Conservation (phyloP, 2,113 vertebrate species). For the Cyanoramphus novaezelandiae region DNA sequence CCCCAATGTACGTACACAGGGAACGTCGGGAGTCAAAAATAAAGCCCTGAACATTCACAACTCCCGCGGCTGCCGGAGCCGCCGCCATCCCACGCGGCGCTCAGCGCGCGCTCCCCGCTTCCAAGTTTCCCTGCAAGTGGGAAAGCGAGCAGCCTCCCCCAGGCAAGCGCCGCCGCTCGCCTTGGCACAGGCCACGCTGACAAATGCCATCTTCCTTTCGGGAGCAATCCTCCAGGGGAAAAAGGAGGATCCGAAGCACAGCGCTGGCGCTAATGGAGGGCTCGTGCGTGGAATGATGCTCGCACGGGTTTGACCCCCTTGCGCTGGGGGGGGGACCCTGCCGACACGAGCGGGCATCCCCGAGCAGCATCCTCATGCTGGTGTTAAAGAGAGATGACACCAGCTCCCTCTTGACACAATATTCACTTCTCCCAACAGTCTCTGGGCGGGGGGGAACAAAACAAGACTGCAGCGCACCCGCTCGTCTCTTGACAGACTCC, state of each 20-base stretch:
- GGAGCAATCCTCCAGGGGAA: neutral
- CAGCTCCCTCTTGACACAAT: constrained; percentile 25
- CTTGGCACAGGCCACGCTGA: constrained; percentile 9
- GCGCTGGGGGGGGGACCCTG: neutral
- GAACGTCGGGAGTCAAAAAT: constrained; percentile 42
- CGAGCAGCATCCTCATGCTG: neutral
- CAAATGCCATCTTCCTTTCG: neutral
- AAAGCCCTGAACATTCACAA: constrained; percentile 59
- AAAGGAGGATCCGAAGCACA: constrained; percentile 1
- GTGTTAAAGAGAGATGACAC: neutral
- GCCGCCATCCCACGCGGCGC: constrained; percentile 35
- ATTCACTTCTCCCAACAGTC: constrained; percentile 29
- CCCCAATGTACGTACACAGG: neutral
- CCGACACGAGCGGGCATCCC: neutral
- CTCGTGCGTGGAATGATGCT: fast-evolving
- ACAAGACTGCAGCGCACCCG: neutral
- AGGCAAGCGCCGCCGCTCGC: neutral
- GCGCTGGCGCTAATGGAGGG: neutral
- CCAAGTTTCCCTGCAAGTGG: constrained; percentile 42
- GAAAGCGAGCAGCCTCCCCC: constrained; percentile 46
- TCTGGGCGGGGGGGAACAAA: neutral
- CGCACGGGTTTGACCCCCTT: fast-evolving
- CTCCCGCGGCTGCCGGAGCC: constrained; percentile 26
- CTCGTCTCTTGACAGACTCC: constrained; percentile 53
- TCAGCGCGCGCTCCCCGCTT: neutral